Evolutionary conservation across 2,113 vertebrate species (phyloP), one percentile per base, ranked within the genome.

Genomic region (Pachyramphus minor): DNA sequence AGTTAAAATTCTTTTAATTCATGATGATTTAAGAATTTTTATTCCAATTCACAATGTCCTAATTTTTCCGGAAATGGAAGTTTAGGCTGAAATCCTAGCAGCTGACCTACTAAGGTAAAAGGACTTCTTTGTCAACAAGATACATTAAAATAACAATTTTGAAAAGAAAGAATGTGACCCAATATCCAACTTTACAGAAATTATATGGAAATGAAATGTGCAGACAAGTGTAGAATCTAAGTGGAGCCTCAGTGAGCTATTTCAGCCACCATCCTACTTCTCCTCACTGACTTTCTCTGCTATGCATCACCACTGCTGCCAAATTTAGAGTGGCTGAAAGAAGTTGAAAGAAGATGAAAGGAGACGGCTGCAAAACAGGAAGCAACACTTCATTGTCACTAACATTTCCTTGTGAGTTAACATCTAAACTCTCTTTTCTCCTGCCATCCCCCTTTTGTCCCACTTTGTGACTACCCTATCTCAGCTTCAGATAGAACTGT

Each of bases 371-470:
- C 55, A 69, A 63, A 80, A 20, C 30, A 47, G 0, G 2, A 87
- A 58, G 45, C 13, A 52, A 72, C 19, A 8, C 5, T 55, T 66
- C 14, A 31, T 5, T 33, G 19, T 41, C 22, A 28, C 22, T 41
- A 37, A 5, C 23, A 62, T 49, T 80, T 83, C 37, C 31, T 24
- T n/a, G 8, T 41, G 44, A 68, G 12, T 72, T 81, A 27, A 47
- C 14, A 3, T 22, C 62, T 24, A 11, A 63, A 23, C 14, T 44
- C 3, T 17, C 8, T 45, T 68, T 39, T 6, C 12, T 73, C 14
- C 31, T 55, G 3, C 16, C 3, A 18, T 1, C 4, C 4, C 8
- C 1, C 22, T 27, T 12, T 47, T 89, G 58, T 30, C 3, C 10
- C 12, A n/a, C 56, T 71, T 78, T 35, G 13, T 2, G 12, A 30